Base-by-base conservation (phyloP, 2,113 vertebrate species). In the Stomatorhinus ivindoensis region DNA sequence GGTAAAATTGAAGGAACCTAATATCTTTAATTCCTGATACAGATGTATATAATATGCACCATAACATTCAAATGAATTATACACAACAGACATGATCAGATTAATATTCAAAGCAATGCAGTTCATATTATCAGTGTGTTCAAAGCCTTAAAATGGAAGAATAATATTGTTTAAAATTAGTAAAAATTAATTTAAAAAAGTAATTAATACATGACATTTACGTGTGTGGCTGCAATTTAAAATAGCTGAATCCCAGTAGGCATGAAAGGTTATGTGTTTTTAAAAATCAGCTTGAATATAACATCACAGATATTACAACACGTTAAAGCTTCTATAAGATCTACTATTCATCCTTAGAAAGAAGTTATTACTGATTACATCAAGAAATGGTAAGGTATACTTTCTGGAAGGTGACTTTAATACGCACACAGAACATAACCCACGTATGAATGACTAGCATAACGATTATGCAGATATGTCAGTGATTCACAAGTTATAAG, bases 231-330 rank as follows among this genome's bases (percentile, higher is more conserved):
- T 55, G 42, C 50, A 42, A 47, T n/a, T 42, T 44, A 9, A 27
- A 89, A 89, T 61, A 21, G 88, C 46, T 83, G 15, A 58, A 88
- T 83, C 73, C 21, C 44, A 87, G 80, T 65, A 42, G 69, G 89
- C 85, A 87, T 58, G 73, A 89, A 50, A 90, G 89, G 69, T 47
- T 84, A 65, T 31, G 55, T 87, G 84, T 76, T 89, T 27, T 19
- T 39, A 87, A 80, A 42, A 53, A 89, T 44, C 50, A 88, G 82
- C 86, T 58, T 24, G 21, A 61, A 73, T 88, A 10, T 35, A 65
- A 87, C 35, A 83, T 46, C 24, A 50, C 9, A 58, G 31, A 58
- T 76, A 61, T 58, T 76, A 27, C 48, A 10, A 58, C 89, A 87
- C 46, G 46, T 44, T 80, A 87, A 27, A 53, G 35, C 48, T 50